These are phyloP conservation scores for Urechis unicinctus DNA, from an alignment of 2,888 invertebrate species.

Conservation along the genomic window DNA sequence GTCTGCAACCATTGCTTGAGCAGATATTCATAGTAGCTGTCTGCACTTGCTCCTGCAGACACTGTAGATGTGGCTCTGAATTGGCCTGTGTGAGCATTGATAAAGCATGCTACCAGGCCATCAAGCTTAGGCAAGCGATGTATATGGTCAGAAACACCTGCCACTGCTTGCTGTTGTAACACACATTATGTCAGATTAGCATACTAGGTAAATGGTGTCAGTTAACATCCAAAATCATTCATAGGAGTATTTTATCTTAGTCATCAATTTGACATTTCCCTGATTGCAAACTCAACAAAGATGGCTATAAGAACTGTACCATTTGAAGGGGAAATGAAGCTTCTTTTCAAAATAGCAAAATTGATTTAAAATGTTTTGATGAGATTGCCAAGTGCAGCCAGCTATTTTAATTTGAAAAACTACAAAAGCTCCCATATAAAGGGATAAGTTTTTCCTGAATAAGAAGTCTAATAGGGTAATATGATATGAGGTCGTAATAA, in stretches of 20 bases:
- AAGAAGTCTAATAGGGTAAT: too few species aligned
- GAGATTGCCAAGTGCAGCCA: too few species aligned
- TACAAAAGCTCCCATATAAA: too few species aligned
- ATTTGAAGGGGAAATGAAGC: too few species aligned
- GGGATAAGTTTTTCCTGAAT: too few species aligned
- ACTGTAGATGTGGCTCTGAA: slow-evolving; percentile 84
- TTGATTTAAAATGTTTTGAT: too few species aligned
- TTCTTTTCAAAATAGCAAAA: too few species aligned
- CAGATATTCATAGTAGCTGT: slow-evolving; percentile 97
- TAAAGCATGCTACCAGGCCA: slow-evolving; percentile 94
- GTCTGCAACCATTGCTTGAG: slow-evolving; percentile 98
- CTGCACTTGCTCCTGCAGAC: slow-evolving; percentile 91
- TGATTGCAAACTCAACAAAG: too few species aligned
- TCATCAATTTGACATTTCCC: too few species aligned
- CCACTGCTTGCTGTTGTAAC: slow-evolving; percentile 13
- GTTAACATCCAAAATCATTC: not conserved
- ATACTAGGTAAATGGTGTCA: not conserved
- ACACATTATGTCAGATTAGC: not conserved
- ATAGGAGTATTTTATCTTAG: not conserved
- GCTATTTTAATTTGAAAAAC: too few species aligned
- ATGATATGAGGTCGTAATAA: too few species aligned
- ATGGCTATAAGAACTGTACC: too few species aligned
- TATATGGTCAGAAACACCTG: slow-evolving; percentile 73
- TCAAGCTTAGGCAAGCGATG: slow-evolving; percentile 62
- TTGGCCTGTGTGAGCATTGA: slow-evolving; percentile 80